Percentiles rank a stretch among this genome's conserved stretches.
Evolutionary conservation across 1,140 invertebrate species (phyloP).

Genomic region (Harpegnathos saltator): DNA sequence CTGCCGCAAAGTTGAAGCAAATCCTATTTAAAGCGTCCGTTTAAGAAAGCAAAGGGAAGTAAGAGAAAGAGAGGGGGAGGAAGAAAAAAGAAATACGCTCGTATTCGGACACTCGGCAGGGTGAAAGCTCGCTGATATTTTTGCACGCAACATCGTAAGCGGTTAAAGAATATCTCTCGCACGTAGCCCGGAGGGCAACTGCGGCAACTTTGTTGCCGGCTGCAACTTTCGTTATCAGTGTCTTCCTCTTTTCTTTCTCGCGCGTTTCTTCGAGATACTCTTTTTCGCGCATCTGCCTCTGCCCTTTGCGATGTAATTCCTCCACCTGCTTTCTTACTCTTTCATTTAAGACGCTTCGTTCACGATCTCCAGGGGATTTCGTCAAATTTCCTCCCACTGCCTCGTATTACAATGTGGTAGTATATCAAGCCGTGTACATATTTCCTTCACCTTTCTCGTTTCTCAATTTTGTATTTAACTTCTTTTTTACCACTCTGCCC

Average conservation of each 20-base stretch:
- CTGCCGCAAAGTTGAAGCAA: not conserved
- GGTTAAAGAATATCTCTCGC: slow-evolving; percentile 50
- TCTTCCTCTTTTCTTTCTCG: slow-evolving; percentile 11
- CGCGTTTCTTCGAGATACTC: slow-evolving; percentile 13
- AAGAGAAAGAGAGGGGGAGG: no score
- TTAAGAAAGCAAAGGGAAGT: not conserved
- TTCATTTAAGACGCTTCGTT: not conserved
- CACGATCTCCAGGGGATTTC: slow-evolving; percentile 18
- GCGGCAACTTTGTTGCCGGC: slow-evolving; percentile 26
- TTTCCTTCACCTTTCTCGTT: no score
- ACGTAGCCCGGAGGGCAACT: slow-evolving; percentile 31
- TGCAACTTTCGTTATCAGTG: slow-evolving; percentile 30
- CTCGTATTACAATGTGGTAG: not conserved
- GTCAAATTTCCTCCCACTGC: not conserved
- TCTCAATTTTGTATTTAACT: no score
- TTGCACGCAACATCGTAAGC: slow-evolving; percentile 30
- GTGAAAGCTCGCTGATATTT: slow-evolving; percentile 44
- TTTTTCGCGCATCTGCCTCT: slow-evolving; percentile 7
- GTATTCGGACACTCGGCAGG: not conserved
- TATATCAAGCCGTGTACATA: no score
- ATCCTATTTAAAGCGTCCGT: slow-evolving; percentile 22
- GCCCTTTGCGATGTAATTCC: slow-evolving; percentile 32
- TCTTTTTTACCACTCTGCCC: no score
- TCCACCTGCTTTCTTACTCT: slow-evolving; percentile 8
- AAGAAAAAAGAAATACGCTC: no score